These are phyloP conservation scores for Grus americana DNA, from an alignment of 2,113 vertebrate species.

Conservation along the genomic window DNA sequence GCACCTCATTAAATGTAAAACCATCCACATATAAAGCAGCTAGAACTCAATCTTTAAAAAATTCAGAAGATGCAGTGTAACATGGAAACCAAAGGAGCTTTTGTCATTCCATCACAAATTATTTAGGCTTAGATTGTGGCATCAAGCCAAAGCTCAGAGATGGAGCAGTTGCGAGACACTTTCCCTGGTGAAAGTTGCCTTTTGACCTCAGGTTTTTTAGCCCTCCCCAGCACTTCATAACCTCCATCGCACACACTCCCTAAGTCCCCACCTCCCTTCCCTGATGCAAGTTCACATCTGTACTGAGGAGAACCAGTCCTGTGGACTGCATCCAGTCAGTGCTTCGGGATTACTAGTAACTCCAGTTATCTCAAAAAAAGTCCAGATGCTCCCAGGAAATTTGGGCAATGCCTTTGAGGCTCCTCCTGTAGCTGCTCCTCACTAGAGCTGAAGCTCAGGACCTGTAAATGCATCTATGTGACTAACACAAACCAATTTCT, in stretches of 20 bases:
- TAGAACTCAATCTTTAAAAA: conserved; percentile 39
- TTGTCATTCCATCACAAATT: conserved; percentile 55
- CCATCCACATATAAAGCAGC: conserved; percentile 31
- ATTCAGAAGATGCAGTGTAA: conserved; percentile 42
- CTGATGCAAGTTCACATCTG: background rate
- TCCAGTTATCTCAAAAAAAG: background rate
- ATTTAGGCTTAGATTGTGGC: conserved; percentile 14
- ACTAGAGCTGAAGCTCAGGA: background rate
- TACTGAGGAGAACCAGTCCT: background rate
- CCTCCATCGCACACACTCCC: background rate
- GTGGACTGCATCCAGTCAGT: background rate
- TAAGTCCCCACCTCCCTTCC: background rate
- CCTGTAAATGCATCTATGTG: background rate
- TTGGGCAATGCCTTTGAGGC: background rate
- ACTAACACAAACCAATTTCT: background rate
- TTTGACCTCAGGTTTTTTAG: background rate
- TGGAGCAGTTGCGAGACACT: background rate
- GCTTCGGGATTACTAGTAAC: background rate
- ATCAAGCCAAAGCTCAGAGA: background rate
- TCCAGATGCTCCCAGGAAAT: background rate
- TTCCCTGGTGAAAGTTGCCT: background rate
- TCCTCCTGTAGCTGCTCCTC: background rate
- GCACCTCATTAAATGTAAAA: conserved; percentile 59
- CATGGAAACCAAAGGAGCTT: conserved; percentile 39
- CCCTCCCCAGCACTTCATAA: background rate